Evolutionary conservation across 1,140 invertebrate species (phyloP).

Genomic region (Potamilus streckersoni): DNA sequence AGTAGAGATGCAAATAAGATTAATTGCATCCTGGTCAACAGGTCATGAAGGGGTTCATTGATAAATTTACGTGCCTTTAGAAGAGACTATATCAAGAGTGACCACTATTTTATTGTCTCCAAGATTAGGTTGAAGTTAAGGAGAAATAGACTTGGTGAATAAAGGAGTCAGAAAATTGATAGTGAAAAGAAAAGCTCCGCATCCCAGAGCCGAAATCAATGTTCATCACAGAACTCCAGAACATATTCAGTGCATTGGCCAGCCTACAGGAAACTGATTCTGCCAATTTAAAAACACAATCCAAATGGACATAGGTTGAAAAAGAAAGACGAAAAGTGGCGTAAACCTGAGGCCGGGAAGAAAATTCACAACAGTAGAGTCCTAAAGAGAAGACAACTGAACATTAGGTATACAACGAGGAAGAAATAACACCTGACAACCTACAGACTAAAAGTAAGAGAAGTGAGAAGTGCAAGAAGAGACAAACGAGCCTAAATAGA

Average conservation of each 20-base stretch:
- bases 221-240: neutral
- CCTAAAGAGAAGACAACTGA: constrained; percentile 6
- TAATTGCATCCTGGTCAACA: constrained; percentile 30
- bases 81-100: constrained; percentile 39
- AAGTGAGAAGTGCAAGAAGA: constrained; percentile 11
- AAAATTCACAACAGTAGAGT: neutral
- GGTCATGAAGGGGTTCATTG: constrained; percentile 12
- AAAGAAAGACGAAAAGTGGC: neutral
- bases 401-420: neutral
- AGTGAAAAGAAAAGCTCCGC: constrained; percentile 7
- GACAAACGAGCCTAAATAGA: constrained; percentile 19
- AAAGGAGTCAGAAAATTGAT: neutral
- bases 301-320: neutral
- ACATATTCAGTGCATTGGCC: neutral
- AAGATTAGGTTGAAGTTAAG: constrained; percentile 24
- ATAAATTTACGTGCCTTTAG: constrained; percentile 20
- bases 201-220: neutral
- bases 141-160: neutral
- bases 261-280: no score
- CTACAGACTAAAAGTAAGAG: neutral
- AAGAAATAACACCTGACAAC: neutral
- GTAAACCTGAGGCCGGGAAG: no score
- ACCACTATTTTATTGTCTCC: constrained; percentile 32
- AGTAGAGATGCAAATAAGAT: constrained; percentile 24
- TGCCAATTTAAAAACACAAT: neutral